Percentiles rank a stretch among this genome's conserved stretches.
These are phyloP conservation scores for Talpa occidentalis DNA, from an alignment of 2,113 vertebrate species.

Conservation along the genomic window DNA sequence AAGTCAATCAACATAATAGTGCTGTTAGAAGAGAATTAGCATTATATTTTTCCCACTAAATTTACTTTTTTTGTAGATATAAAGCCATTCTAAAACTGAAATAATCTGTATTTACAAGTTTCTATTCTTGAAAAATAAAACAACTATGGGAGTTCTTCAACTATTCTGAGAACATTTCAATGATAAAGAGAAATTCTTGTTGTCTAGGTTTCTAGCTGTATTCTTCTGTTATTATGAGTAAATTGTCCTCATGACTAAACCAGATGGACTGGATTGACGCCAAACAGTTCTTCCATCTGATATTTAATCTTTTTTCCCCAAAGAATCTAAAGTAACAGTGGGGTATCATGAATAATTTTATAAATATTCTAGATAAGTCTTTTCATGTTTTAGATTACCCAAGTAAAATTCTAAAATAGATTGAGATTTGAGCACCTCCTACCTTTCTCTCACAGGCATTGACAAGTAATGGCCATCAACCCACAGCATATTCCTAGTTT, in stretches of 20 bases:
- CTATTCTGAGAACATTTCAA: background rate
- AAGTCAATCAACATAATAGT: background rate
- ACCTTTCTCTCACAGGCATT: background rate
- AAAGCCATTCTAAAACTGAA: background rate
- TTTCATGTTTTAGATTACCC: background rate
- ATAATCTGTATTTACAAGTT: background rate
- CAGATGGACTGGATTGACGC: background rate
- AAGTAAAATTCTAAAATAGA: background rate
- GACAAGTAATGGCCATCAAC: background rate
- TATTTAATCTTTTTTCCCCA: background rate
- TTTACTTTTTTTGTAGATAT: conserved; percentile 8
- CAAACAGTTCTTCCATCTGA: background rate
- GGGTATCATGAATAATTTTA: background rate
- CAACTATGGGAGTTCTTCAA: background rate
- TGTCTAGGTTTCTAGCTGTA: background rate
- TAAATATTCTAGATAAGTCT: background rate
- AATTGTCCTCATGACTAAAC: background rate
- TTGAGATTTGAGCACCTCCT: background rate
- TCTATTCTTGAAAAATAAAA: conserved; percentile 16
- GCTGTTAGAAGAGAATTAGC: background rate
- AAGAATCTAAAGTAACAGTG: conserved; percentile 30
- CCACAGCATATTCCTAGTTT: background rate
- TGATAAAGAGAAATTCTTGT: background rate
- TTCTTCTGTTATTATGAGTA: conserved; percentile 14
- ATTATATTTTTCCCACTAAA: background rate